Conservation (phyloP, 2,797 vertebrate species). For the Sphaeramia orbicularis region DNA sequence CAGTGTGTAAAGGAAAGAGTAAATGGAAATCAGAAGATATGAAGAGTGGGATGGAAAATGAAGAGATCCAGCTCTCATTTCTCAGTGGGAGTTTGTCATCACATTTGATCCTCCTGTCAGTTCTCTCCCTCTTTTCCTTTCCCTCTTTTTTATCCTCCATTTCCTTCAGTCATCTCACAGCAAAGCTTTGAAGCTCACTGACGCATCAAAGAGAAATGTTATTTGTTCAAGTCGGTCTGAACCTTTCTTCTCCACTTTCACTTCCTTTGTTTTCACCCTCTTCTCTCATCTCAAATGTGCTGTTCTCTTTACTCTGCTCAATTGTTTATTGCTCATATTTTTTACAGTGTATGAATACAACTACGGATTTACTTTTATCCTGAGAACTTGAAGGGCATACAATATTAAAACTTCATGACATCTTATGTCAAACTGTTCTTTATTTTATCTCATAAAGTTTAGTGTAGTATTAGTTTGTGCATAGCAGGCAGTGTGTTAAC, state of each 20-base stretch:
- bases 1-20: no score
- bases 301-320: neutral
- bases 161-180: neutral
- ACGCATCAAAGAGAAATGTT: constrained; percentile 20
- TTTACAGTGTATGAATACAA: no score
- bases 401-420: no score
- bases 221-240: constrained; percentile 12
- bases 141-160: neutral
- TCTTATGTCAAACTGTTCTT: neutral
- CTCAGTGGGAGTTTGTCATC: constrained; percentile 7
- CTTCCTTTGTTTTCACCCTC: neutral
- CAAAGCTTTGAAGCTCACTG: constrained; percentile 9
- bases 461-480: neutral
- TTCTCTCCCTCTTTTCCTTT: neutral
- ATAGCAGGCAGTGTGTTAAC: neutral
- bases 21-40: no score
- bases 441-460: neutral
- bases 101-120: constrained; percentile 17
- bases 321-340: no score
- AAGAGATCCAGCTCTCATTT: neutral
- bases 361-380: no score
- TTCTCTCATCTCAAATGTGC: neutral
- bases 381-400: no score
- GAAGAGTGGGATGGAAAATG: no score
- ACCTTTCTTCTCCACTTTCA: neutral